Percentiles rank a stretch among this genome's conserved stretches.
Evolutionary conservation across 2,888 invertebrate species (phyloP).

Genomic region (Danaus chrysippus): DNA sequence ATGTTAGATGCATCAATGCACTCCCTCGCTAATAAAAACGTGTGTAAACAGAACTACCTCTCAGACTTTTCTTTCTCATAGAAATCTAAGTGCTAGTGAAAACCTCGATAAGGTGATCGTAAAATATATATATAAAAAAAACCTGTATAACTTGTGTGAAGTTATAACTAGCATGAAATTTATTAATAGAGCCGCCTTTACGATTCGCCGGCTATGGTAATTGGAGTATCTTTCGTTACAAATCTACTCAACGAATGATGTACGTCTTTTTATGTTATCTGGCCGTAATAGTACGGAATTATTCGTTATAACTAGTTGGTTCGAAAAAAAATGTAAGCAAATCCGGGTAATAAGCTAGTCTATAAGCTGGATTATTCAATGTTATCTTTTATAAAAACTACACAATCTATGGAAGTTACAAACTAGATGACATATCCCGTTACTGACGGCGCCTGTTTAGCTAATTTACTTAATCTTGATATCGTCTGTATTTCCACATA

Average conservation of each 20-base stretch:
- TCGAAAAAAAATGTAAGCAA: too few species aligned
- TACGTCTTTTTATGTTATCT: too few species aligned
- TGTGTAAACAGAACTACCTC: conserved; percentile 51
- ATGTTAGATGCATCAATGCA: conserved; percentile 66
- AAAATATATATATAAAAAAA: neutral
- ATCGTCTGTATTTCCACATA: neutral
- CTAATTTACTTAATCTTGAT: conserved; percentile 34
- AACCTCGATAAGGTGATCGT: neutral
- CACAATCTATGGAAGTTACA: conserved; percentile 14
- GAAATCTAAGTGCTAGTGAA: conserved; percentile 12
- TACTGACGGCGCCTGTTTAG: conserved; percentile 41
- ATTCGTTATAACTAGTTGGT: too few species aligned
- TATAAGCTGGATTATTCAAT: conserved; percentile 4
- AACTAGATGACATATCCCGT: conserved; percentile 42
- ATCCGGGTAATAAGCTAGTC: neutral
- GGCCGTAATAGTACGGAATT: too few species aligned
- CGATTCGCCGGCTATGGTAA: too few species aligned
- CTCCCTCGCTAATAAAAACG: conserved; percentile 60
- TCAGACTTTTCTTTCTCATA: conserved; percentile 30
- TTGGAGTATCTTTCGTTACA: too few species aligned
- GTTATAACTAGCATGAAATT: too few species aligned
- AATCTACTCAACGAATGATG: too few species aligned
- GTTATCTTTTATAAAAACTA: neutral
- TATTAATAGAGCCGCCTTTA: too few species aligned
- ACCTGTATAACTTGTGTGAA: too few species aligned